Base-by-base conservation (phyloP, 64 coral and sea anemone species). In the Montipora cactus region DNA sequence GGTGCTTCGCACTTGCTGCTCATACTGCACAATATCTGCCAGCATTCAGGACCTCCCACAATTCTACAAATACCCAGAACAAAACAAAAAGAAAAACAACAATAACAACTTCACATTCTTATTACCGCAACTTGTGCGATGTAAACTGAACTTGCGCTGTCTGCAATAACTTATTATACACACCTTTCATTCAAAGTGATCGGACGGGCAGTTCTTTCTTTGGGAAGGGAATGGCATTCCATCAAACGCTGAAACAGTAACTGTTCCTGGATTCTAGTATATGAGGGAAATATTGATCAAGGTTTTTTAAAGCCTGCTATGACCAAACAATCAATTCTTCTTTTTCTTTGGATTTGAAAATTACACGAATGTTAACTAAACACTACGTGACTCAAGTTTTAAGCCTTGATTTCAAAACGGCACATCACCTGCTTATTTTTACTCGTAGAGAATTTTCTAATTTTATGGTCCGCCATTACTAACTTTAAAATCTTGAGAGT, bases 221-320 rank as follows among this genome's bases (percentile, higher is more conserved):
- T 87, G 9, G 75, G 46, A 2, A 93, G 51, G 23, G 84, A 87
- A 93, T 93, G 92, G 50, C 74, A 70, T 51, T 87, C 70, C 83
- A 93, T 87, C 51, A 93, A 74, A 59, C 86, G 85, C 46, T 87
- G 75, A 78, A 88, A 93, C 5, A 93, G 81, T 6, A 93, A 28
- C 53, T 93, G 83, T 19, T 93, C 92, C 78, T 93, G 92, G 21
- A 93, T 59, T 88, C 92, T 93, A 28, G 10, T 11, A 45, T 20
- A 70, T 22, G 55, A 77, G 69, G 2, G 57, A 57, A 6, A 6
- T 8, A 8, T 2, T 6, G 11, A 80, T 83, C 62, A 82, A 71
- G 20, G 4, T n/a, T 20, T 4, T 22, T 71, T 18, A 12, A 68
- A 18, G 8, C 8, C 18, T 16, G 0, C 18, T 7, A 21, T 23